Percentiles rank a stretch among this genome's conserved stretches.
Evolutionary conservation across 2,113 vertebrate species (phyloP).

Genomic region (Mesitornis unicolor): DNA sequence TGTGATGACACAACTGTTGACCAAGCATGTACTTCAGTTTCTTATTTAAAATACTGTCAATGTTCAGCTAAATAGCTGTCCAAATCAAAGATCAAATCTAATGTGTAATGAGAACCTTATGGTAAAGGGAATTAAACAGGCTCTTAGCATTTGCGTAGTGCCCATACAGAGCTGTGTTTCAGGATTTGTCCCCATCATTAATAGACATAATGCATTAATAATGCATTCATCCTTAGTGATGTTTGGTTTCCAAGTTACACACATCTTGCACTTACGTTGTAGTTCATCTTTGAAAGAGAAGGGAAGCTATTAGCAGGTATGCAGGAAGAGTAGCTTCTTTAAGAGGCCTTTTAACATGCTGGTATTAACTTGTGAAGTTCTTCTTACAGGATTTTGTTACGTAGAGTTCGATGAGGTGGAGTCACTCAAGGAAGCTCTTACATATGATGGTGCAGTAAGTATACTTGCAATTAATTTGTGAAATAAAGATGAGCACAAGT

Average conservation of each 20-base stretch:
- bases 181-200: background rate
- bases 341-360: background rate
- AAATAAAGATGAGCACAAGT: background rate
- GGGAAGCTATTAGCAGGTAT: background rate
- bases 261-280: background rate
- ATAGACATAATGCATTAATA: background rate
- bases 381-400: constrained; percentile 94
- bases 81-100: background rate
- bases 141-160: background rate
- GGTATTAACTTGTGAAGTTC: background rate
- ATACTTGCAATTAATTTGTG: background rate
- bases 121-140: background rate
- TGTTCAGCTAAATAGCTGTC: background rate
- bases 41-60: background rate
- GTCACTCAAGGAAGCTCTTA: constrained; percentile 96
- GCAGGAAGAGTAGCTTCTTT: background rate
- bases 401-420: constrained; percentile 98
- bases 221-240: background rate
- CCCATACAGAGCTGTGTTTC: background rate
- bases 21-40: background rate
- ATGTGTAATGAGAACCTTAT: background rate
- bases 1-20: background rate
- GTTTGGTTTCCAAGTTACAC: background rate
- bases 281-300: background rate
- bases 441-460: constrained; percentile 96